Base-by-base conservation (phyloP, 2,113 vertebrate genomes). In the Danionella cerebrum region DNA sequence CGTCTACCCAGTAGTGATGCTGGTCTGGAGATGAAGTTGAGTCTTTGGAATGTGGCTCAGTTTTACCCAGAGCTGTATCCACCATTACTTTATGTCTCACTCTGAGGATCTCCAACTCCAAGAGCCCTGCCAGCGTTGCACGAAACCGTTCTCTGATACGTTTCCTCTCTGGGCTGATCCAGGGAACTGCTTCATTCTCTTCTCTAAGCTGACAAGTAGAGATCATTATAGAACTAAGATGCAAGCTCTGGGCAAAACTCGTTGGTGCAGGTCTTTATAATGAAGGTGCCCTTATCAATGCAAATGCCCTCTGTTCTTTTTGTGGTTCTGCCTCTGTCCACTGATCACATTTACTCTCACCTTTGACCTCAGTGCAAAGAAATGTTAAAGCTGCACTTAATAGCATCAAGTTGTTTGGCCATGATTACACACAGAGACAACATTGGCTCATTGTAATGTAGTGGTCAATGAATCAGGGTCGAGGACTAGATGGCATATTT, bases 61-160 rank as follows among this genome's bases (percentile, higher is more conserved):
- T 24, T 16, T 53, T 72, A 42, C 48, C 75, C 48, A 81, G 51
- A 1, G 21, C 77, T 1, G 45, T 29, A 14, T 81, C 76, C 62
- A 81, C 77, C 70, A 77, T 73, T 41, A 31, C 31, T 65, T 65
- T 75, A 41, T 77, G 70, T 11, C 57, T 77, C 6, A 57, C 55
- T 57, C 71, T 74, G 45, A 81, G 48, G 31, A 79, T 50, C 10
- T 79, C 77, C 52, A 81, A 73, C 62, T 81, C 79, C 19, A 79
- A 33, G 16, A 81, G 64, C 6, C 79, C 79, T 21, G 77, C 75
- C 53, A 81, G 48, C 38, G 70, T 70, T 4, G 75, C 77, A 31
- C 69, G 70, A 36, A 79, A 79, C 2, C 79, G 72, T 10, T 78
- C 74, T 65, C 51, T 45, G 4, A 81, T 72, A 14, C 75, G 72